phyloP scores from a whole-genome alignment of 2,113 vertebrate genomes.

The human region DNA sequence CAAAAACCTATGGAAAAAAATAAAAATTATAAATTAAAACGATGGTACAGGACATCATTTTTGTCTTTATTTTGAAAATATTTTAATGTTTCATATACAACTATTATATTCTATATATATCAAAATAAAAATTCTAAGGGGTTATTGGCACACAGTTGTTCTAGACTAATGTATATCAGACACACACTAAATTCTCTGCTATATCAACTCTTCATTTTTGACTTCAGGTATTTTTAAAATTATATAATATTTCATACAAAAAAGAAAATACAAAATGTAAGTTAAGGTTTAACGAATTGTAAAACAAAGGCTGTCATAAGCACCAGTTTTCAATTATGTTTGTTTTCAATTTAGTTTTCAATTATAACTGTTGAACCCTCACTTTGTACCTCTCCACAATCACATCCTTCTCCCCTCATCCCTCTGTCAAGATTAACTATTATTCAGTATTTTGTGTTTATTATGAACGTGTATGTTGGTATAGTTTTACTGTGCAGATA shows the following conservation, averaged over 20 bases:
- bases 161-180: not conserved
- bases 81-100: not conserved
- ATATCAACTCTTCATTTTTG: not conserved
- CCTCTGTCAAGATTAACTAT: not conserved
- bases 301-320: not conserved
- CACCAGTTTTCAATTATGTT: not conserved
- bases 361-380: not conserved
- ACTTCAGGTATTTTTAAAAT: not conserved
- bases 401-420: not conserved
- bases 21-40: not conserved
- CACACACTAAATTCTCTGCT: not conserved
- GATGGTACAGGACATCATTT: not conserved
- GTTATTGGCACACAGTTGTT: not conserved
- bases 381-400: not conserved
- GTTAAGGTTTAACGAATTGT: not conserved
- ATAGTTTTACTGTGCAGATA: not conserved
- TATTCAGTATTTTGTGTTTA: not conserved
- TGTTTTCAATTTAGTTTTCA: not conserved
- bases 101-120: not conserved
- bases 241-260: not conserved
- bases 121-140: not conserved
- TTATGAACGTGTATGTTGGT: not conserved
- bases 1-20: too few relatives aligned
- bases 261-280: not conserved
- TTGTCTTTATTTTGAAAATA: not conserved